Conservation (phyloP, 2,113 vertebrate species). For the Antechinus stuartii region DNA sequence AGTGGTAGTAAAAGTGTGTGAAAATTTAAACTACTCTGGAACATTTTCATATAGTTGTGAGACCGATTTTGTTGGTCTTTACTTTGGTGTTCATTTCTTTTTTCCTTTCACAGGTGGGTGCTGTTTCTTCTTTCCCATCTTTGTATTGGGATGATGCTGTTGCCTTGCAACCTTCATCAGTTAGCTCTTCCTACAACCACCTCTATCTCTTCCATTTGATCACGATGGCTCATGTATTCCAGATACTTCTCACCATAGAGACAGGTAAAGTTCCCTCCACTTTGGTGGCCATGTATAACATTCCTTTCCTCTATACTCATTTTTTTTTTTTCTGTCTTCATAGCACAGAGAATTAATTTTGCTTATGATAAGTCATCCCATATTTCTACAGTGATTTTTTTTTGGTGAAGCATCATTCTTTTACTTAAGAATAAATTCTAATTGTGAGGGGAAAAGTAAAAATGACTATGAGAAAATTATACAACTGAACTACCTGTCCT, state of each 20-base stretch:
- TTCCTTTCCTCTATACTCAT: background rate
- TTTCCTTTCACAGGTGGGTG: slow-evolving; percentile 87
- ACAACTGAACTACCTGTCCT: slow-evolving; percentile 35
- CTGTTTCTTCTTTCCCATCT: slow-evolving; percentile 93
- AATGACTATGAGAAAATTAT: slow-evolving; percentile 17
- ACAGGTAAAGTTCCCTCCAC: slow-evolving; percentile 78
- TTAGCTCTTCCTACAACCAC: slow-evolving; percentile 95
- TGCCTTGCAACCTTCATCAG: slow-evolving; percentile 92
- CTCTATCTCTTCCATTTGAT: slow-evolving; percentile 95
- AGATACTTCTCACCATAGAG: slow-evolving; percentile 90
- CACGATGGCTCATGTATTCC: slow-evolving; percentile 94
- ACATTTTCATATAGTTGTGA: slow-evolving; percentile 43
- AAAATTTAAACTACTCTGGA: background rate
- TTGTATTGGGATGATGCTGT: slow-evolving; percentile 95
- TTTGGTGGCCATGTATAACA: slow-evolving; percentile 30
- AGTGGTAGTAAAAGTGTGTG: background rate
- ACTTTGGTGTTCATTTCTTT: slow-evolving; percentile 43
- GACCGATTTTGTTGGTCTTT: slow-evolving; percentile 36
- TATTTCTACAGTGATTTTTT: slow-evolving; percentile 19
- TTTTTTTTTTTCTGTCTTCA: background rate
- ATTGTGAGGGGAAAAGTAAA: slow-evolving; percentile 8
- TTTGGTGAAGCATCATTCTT: slow-evolving; percentile 32
- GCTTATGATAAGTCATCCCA: slow-evolving; percentile 25
- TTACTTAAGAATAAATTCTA: slow-evolving; percentile 30
- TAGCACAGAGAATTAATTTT: slow-evolving; percentile 43